These are phyloP conservation scores for Callithrix jacchus DNA, from an alignment of 2,113 vertebrate genomes.

Conservation along the genomic window DNA sequence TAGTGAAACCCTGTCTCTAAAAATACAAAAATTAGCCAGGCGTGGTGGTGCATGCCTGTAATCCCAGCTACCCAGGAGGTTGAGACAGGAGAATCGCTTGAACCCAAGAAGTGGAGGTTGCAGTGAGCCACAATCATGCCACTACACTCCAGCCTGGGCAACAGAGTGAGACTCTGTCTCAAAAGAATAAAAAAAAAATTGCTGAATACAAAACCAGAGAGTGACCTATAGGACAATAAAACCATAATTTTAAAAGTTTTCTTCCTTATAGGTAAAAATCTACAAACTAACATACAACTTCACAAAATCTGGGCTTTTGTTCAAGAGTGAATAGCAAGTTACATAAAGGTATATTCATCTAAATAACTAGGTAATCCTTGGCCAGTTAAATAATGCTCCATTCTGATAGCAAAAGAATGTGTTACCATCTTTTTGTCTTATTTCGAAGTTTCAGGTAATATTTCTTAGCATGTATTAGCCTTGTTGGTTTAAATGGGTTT, in stretches of 20 bases:
- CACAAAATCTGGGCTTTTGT: neutral
- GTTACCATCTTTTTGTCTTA: neutral
- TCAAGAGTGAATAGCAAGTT: neutral
- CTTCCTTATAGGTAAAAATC: neutral
- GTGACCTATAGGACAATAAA: neutral
- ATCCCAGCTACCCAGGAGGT: too few species aligned
- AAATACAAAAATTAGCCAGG: too few species aligned
- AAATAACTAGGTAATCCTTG: neutral
- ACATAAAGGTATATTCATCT: neutral
- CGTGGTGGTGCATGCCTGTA: too few species aligned
- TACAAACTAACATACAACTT: neutral
- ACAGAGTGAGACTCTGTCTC: too few species aligned
- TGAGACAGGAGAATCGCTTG: too few species aligned
- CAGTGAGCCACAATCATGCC: too few species aligned
- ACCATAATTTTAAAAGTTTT: neutral
- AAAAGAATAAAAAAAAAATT: neutral
- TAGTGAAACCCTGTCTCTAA: too few species aligned
- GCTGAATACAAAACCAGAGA: neutral
- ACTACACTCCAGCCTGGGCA: too few species aligned
- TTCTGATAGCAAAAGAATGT: neutral
- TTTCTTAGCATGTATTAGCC: neutral
- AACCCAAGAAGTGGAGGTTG: too few species aligned
- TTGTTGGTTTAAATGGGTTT: neutral
- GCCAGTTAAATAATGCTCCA: neutral
- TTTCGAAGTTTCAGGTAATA: neutral